Conservation (phyloP, 1,140 invertebrate species). For the Hesperophylax magnus region DNA sequence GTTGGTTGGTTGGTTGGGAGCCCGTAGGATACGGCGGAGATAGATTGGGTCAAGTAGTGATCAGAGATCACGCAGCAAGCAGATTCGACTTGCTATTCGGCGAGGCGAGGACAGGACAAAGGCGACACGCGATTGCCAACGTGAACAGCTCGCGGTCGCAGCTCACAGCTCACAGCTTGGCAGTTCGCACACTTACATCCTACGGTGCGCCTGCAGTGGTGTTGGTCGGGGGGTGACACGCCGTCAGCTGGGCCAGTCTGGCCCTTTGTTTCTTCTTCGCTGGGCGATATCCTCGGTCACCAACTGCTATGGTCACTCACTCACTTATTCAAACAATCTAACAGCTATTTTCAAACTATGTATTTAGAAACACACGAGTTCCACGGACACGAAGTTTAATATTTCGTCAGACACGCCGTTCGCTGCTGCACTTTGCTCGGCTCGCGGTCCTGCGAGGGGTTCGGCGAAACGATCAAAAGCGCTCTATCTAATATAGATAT, state of each 20-base stretch:
- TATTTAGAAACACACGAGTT: constrained; percentile 24
- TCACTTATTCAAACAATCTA: constrained; percentile 14
- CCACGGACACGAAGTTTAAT: constrained; percentile 4
- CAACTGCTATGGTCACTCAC: not conserved
- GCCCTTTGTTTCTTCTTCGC: not conserved
- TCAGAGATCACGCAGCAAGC: too few species aligned
- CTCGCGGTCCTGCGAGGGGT: not conserved
- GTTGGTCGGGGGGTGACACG: not conserved
- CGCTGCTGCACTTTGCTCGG: constrained; percentile 38
- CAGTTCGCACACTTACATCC: constrained; percentile 13
- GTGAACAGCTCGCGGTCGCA: not conserved
- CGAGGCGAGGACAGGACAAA: not conserved
- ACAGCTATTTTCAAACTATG: constrained; percentile 37
- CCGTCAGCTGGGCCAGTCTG: constrained; percentile 40
- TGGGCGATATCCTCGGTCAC: not conserved
- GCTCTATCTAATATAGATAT: not conserved
- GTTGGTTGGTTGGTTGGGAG: too few species aligned
- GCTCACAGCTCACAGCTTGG: too few species aligned
- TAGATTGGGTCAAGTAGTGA: too few species aligned
- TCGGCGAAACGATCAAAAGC: not conserved
- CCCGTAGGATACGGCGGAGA: too few species aligned
- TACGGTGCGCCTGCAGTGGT: constrained; percentile 23
- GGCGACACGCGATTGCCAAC: constrained; percentile 3
- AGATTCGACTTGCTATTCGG: too few species aligned
- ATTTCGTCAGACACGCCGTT: constrained; percentile 29